Base-by-base conservation (phyloP, 2,113 vertebrate species). In the Meleagris gallopavo region DNA sequence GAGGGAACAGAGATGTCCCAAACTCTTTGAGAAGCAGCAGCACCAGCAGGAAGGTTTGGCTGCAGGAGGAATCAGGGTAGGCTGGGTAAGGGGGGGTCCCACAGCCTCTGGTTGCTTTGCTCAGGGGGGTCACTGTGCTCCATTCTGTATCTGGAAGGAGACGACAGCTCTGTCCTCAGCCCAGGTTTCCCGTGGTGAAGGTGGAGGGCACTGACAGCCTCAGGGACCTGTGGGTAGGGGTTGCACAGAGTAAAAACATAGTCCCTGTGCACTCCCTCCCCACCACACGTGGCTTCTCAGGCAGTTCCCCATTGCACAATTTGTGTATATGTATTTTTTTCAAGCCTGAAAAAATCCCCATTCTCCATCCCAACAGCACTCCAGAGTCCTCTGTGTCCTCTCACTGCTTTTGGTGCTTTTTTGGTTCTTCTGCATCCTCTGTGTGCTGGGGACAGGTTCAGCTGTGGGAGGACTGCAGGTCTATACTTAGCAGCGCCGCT, bases 1-100 rank as follows among this genome's bases (percentile, higher is more conserved):
- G 73, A 52, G 38, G 32, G 29, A 64, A 8, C 0, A 1, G 67
- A 24, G 22, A 9, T 45, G 9, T 14, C n/a, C 15, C 38, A 41
- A 7, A 50, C 57, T 83, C 67, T 46, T 17, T 25, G 13, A 54
- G 71, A 72, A 76, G 40, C 21, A 30, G 46, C 19, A 27, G 36
- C 58, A 6, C n/a, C n/a, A 32, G 11, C 41, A 90, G 57, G 41
- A 64, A 79, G 22, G 43, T 76, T 43, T 69, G 84, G 41, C 36
- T 2, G 7, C 17, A 11, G 60, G 36, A 52, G 71, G 4, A 8
- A 1, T 10, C 0, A 0, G n/a, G 45, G 25, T 60, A 57, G 72
- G n/a, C 11, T 54, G 57, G 16, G 52, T 4, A 3, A 4, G 16
- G 13, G 7, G 8, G 14, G 3, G 8, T 19, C 30, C 46, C 3